Evolutionary conservation across 2,888 invertebrate genomes (phyloP).

Genomic region (Sinhomidia bicolor): DNA sequence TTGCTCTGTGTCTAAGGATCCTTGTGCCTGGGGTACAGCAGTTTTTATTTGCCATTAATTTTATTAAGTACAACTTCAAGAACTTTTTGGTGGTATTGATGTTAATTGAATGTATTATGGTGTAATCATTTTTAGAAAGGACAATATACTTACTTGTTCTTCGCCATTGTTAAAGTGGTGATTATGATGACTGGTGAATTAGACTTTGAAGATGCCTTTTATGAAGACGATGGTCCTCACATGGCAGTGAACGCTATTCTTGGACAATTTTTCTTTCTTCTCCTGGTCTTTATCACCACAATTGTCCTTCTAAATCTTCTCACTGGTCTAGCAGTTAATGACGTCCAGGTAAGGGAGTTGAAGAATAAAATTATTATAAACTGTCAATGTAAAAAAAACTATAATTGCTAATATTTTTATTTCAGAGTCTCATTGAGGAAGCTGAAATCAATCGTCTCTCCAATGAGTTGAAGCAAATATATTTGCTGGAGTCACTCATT

Average conservation of each 20-base stretch:
- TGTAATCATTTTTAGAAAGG: constrained; percentile 65
- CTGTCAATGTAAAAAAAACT: too few species aligned
- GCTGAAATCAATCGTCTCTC: constrained; percentile 73
- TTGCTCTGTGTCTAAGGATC: constrained; percentile 69
- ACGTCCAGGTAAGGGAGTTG: constrained; percentile 66
- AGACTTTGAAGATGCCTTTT: constrained; percentile 76
- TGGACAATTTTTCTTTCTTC: constrained; percentile 73
- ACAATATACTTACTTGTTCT: constrained; percentile 73
- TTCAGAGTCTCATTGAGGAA: constrained; percentile 73
- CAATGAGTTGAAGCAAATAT: constrained; percentile 74
- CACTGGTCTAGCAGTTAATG: constrained; percentile 77
- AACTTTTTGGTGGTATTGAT: neutral
- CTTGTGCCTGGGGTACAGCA: constrained; percentile 73
- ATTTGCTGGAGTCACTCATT: constrained; percentile 70
- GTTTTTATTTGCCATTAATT: neutral
- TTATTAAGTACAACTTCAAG: neutral
- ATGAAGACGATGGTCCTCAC: constrained; percentile 69
- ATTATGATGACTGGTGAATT: constrained; percentile 77
- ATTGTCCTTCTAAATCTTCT: constrained; percentile 76
- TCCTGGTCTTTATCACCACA: constrained; percentile 73
- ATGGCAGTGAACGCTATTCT: constrained; percentile 66
- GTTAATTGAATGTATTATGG: neutral
- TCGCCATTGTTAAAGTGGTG: constrained; percentile 75
- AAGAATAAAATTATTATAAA: neutral
- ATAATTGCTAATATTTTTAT: neutral